These are phyloP conservation scores for Sternotherus odoratus DNA, from an alignment of 2,797 vertebrate genomes.

Conservation along the genomic window DNA sequence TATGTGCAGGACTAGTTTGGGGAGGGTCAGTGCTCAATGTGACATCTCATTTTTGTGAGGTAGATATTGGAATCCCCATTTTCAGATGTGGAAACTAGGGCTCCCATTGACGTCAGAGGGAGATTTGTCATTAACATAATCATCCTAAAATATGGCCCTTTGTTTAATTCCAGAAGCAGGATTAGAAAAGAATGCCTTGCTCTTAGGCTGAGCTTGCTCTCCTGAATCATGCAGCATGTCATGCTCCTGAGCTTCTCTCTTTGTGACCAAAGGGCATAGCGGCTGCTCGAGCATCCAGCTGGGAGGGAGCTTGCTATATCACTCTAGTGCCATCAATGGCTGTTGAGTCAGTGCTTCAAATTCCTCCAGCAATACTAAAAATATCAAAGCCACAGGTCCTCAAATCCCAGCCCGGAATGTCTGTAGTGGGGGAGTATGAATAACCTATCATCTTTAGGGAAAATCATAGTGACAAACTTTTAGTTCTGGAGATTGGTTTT, in stretches of 20 bases:
- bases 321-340: rapidly evolving
- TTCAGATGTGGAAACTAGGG: not conserved
- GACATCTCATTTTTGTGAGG: constrained; percentile 30
- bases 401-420: not conserved
- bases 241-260: not conserved
- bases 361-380: not conserved
- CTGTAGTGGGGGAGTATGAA: not conserved
- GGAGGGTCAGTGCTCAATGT: rapidly evolving
- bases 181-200: not conserved
- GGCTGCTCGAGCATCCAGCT: not conserved
- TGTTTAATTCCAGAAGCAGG: not conserved
- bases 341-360: not conserved
- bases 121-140: not conserved
- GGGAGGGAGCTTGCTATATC: not conserved
- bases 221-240: not conserved
- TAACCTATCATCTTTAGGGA: not conserved
- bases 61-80: not conserved
- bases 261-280: not conserved
- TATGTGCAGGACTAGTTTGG: not conserved
- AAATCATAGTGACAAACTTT: not conserved
- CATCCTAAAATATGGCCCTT: not conserved
- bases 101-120: not conserved
- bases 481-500: not conserved
- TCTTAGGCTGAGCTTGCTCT: not conserved
- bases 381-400: not conserved